Evolutionary conservation across 2,113 vertebrate species (phyloP), one percentile per base, ranked within the genome.

Genomic region (Triplophysa rosa): DNA sequence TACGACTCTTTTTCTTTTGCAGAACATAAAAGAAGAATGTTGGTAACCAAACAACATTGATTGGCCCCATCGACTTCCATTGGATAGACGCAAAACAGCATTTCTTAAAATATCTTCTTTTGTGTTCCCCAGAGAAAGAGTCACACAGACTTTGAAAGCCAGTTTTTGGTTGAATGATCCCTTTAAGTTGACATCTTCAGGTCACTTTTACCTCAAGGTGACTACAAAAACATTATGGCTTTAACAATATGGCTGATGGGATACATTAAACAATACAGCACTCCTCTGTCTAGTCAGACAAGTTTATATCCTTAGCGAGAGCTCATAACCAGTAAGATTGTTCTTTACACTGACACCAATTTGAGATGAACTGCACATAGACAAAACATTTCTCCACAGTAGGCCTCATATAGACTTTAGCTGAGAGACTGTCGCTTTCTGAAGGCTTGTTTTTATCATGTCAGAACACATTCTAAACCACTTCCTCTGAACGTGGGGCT

Each of bases 401-500:
- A n/a, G 11, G 8, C 9, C 52, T 71, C n/a, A 58, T 1, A 13
- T 16, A 61, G 58, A 45, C 16, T 62, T 13, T 59, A 33, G 42
- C 33, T 37, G 21, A 61, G 70, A 42, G 37, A 37, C 37, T 74
- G 71, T 58, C 47, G 23, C 58, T 63, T 58, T 58, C 8, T 56
- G 54, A n/a, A 21, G n/a, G 8, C 54, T 54, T 54, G 49, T 54
- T 54, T 73, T 63, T 63, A 37, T 74, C 40, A 17, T 47, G 58
- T 74, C 58, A 74, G 37, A 47, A 47, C 71, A 74, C 40, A 47
- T 74, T 74, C 9, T 0, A 29, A 74, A 74, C 58, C 71, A 74
- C 71, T 63, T 74, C 71, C 71, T 74, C 40, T 74, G 58, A 74
- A 62, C 9, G 37, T 19, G 71, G 40, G 9, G 4, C 23, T 62